These are phyloP conservation scores for Microtus ochrogaster DNA, from an alignment of 2,113 vertebrate genomes.

Conservation along the genomic window DNA sequence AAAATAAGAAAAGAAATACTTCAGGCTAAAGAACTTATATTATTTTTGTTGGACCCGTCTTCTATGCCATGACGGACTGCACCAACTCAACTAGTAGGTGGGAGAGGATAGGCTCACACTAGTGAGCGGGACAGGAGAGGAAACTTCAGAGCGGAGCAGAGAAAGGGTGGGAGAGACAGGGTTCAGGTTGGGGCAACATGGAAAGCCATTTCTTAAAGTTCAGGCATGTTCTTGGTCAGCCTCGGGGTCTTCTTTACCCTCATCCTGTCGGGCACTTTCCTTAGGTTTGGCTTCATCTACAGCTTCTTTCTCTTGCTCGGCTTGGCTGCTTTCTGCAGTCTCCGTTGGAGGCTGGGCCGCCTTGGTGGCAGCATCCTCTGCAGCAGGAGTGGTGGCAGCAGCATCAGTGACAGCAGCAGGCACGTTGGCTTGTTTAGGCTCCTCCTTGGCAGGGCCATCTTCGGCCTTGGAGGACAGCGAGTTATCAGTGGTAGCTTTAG, in stretches of 20 bases:
- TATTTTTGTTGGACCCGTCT: conserved; percentile 27
- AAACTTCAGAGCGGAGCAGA: conserved; percentile 81
- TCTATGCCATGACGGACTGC: no score
- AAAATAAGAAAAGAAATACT: conserved; percentile 33
- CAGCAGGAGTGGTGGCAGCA: no score
- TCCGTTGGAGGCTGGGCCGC: no score
- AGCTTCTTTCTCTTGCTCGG: no score
- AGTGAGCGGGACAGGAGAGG: conserved; percentile 84
- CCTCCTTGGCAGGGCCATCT: no score
- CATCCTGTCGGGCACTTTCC: conserved; percentile 93
- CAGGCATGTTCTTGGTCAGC: conserved; percentile 94
- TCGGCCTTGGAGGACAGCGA: no score
- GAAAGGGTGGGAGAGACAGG: conserved; percentile 85
- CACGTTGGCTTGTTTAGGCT: no score
- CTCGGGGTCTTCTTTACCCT: conserved; percentile 93
- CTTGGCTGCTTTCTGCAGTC: no score
- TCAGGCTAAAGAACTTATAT: not conserved
- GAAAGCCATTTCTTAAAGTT: conserved; percentile 92
- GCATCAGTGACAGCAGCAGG: no score
- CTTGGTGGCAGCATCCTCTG: no score
- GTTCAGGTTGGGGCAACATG: conserved; percentile 89
- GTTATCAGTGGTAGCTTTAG: no score
- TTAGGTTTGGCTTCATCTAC: conserved; percentile 97
- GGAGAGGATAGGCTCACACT: conserved; percentile 88
- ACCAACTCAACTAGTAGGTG: conserved; percentile 81